Percentiles rank a stretch among this genome's conserved stretches.
These are phyloP conservation scores for Callaeas wilsoni DNA, from an alignment of 2,113 vertebrate species.

Conservation along the genomic window DNA sequence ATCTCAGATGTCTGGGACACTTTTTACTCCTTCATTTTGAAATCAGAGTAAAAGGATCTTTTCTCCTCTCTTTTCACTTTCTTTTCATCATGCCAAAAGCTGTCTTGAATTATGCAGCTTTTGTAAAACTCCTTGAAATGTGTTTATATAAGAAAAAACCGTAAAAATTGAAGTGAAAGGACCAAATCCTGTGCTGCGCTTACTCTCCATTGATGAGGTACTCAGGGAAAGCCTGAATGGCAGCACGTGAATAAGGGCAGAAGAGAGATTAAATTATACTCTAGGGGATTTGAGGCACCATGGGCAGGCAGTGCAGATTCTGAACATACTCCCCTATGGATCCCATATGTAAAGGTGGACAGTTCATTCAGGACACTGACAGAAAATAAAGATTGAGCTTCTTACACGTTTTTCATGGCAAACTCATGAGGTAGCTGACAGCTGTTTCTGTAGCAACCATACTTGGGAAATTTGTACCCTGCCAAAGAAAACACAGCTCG, in stretches of 20 bases:
- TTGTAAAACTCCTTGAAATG: slow-evolving; percentile 34
- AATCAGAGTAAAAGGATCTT: slow-evolving; percentile 10
- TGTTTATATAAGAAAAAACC: slow-evolving; percentile 37
- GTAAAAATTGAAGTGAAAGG: slow-evolving; percentile 50
- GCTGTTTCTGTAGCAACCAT: not conserved
- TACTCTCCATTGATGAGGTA: not conserved
- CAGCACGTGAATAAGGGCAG: slow-evolving; percentile 3
- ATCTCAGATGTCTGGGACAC: not conserved
- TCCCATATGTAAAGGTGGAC: not conserved
- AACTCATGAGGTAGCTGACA: not conserved
- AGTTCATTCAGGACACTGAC: not conserved
- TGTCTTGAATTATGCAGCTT: slow-evolving; percentile 42
- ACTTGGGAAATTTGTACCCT: not conserved
- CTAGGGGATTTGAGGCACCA: not conserved
- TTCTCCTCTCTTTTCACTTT: slow-evolving; percentile 22
- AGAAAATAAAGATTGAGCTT: not conserved
- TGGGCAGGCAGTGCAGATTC: not conserved
- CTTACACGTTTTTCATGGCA: not conserved
- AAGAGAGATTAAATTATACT: slow-evolving; percentile 9
- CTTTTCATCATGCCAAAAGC: slow-evolving; percentile 34
- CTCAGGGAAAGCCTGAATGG: slow-evolving; percentile 8
- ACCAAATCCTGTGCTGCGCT: not conserved
- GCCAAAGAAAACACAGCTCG: not conserved
- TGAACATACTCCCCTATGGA: not conserved
- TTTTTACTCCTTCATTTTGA: not conserved